Evolutionary conservation across 2,797 vertebrate species (phyloP).

Genomic region (Acrocephalus scirpaceus): DNA sequence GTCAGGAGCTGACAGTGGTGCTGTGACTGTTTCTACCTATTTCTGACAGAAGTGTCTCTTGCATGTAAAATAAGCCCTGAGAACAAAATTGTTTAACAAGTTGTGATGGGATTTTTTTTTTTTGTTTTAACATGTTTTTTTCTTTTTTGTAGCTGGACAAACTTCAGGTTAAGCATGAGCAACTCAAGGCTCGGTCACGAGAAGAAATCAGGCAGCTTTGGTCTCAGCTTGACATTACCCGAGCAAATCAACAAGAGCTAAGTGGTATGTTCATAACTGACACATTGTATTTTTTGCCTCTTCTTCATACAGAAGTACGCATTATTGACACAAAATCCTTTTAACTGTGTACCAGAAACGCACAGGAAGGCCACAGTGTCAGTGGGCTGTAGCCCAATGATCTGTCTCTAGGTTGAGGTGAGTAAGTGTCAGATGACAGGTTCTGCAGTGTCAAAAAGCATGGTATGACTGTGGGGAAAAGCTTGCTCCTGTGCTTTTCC

Average conservation of each 20-base stretch:
- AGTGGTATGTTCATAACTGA: constrained; percentile 77
- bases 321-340: neutral
- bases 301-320: neutral
- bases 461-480: neutral
- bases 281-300: neutral
- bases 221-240: constrained; percentile 84
- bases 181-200: constrained; percentile 80
- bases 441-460: neutral
- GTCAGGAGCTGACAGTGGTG: neutral
- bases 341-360: neutral
- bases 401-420: neutral
- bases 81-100: neutral
- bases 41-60: neutral
- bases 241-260: constrained; percentile 83
- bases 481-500: neutral
- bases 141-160: constrained; percentile 76
- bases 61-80: neutral
- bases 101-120: fast-evolving
- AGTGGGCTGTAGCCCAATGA: no score
- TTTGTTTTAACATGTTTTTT: neutral
- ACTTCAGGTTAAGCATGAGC: constrained; percentile 75
- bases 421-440: neutral
- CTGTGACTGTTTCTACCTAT: neutral
- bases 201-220: constrained; percentile 85
- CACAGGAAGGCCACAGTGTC: neutral